phyloP scores from a whole-genome alignment of 2,797 vertebrate species.

The Simalia tracyae region DNA sequence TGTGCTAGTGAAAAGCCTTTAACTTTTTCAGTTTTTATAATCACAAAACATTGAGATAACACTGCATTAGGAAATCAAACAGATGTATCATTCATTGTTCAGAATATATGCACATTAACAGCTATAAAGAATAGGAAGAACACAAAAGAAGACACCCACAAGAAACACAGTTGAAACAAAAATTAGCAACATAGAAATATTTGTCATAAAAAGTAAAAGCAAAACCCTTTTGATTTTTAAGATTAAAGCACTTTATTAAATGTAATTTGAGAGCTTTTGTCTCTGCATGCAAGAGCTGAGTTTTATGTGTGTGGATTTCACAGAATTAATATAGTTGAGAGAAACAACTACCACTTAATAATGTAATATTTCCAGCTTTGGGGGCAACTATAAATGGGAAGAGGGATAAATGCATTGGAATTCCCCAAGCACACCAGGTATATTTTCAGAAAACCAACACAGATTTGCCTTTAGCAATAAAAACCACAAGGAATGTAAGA shows the following conservation, averaged over 20 bases:
- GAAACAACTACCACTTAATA: background rate
- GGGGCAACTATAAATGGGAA: background rate
- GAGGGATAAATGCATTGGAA: background rate
- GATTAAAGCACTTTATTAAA: background rate
- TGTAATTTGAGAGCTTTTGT: background rate
- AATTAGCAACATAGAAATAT: background rate
- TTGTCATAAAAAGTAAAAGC: background rate
- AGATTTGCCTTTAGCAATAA: slow-evolving; percentile 2
- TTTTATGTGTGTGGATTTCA: background rate
- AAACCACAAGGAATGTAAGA: slow-evolving; percentile 1
- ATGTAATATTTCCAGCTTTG: background rate
- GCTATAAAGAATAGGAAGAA: background rate
- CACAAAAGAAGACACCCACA: background rate
- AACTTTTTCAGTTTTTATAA: background rate
- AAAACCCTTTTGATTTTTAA: background rate
- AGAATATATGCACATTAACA: background rate
- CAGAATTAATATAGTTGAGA: background rate
- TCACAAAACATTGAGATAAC: background rate
- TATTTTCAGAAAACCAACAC: background rate
- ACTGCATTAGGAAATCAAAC: background rate
- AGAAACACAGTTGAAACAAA: background rate
- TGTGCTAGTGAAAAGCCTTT: background rate
- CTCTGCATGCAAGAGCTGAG: background rate
- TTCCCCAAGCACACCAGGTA: background rate
- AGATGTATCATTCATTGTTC: background rate